Conservation (phyloP, 2,797 vertebrate species). For the Neomorphus geoffroyi region DNA sequence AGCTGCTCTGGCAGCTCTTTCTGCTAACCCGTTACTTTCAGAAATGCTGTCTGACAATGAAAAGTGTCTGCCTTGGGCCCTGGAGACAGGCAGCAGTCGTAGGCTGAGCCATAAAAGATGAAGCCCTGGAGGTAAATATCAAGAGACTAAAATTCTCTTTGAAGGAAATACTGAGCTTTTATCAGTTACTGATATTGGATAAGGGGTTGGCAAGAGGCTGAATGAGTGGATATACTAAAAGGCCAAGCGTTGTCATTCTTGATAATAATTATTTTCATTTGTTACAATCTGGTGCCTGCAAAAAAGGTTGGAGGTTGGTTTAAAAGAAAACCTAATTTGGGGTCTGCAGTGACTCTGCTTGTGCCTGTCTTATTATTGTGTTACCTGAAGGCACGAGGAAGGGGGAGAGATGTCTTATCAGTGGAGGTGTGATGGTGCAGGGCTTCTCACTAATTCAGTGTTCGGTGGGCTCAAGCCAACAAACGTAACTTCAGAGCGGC, state of each 20-base stretch:
- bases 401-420: neutral
- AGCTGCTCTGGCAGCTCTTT: neutral
- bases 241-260: neutral
- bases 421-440: neutral
- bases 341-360: neutral
- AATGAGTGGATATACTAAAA: neutral
- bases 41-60: neutral
- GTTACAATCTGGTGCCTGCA: neutral
- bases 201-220: neutral
- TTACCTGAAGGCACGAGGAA: neutral
- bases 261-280: neutral
- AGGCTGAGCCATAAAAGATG: neutral
- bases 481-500: neutral
- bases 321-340: neutral
- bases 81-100: neutral
- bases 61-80: neutral
- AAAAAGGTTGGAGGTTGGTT: neutral
- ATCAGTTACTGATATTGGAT: neutral
- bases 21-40: neutral
- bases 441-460: neutral
- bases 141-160: slow-evolving; percentile 25
- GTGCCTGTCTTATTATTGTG: neutral
- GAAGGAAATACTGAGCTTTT: neutral
- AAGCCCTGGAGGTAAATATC: neutral
- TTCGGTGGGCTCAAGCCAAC: neutral